Evolutionary conservation across 1,140 invertebrate species (phyloP), one percentile per base, ranked within the genome.

Genomic region (Zaprionus ornatus): DNA sequence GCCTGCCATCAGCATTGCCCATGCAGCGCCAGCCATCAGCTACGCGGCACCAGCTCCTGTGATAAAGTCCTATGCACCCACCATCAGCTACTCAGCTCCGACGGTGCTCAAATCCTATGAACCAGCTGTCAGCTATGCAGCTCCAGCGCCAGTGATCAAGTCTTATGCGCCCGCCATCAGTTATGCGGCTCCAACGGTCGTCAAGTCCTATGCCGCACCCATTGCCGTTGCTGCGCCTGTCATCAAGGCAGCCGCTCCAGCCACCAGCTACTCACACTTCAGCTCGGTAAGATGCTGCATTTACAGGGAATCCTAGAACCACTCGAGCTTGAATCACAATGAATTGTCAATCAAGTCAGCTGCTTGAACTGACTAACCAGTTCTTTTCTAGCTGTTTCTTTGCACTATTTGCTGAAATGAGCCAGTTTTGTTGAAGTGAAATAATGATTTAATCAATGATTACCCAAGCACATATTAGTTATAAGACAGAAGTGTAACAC

Each of bases 231-330:
- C 90, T 0, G 76, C 85, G 37, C 55, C 88, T 1, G 67, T 86
- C 23, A 21, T 83, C 21, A 87, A 87, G 56, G 3, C 79, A 15
- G 65, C 56, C 81, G 4, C 76, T 60, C 59, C 80, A 21, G 65
- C 56, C 17, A 55, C 81, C 52, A 90, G 86, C 29, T 90, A 90
- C 75, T 82, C 88, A 0, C 82, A 86, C 15, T 91, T 91, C 56
- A 91, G 88, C 29, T 84, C 82, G 74, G 88, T 91, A 73, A 79
- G 87, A 59, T 40, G 5, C 5, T 2, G 40, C 13, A 40, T 5
- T 40, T 13, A 15, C n/a, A 17, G 40, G n/a, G 17, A 45, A 45
- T 45, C 40, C 40, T 45, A 17, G n/a, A 45, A 3, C n/a, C 7
- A 17, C n/a, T 17, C 9, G 1, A 17, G 40, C 7, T 45, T 17